These are phyloP conservation scores for Endomychus coccineus DNA, from an alignment of 2,888 invertebrate species.

Conservation along the genomic window DNA sequence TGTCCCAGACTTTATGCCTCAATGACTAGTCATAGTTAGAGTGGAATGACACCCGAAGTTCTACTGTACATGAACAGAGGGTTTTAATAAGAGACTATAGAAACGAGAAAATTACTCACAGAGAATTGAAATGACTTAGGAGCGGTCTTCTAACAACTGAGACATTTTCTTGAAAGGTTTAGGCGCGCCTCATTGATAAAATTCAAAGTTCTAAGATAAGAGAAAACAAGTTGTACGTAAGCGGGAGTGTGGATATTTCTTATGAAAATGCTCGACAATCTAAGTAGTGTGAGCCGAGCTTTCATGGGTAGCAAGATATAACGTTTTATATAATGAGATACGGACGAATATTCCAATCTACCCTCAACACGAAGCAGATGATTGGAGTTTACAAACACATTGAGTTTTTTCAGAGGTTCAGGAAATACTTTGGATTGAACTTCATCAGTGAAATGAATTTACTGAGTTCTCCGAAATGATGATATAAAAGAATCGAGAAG, in stretches of 20 bases:
- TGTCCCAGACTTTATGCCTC: slow-evolving; percentile 1
- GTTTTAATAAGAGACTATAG: slow-evolving; percentile 1
- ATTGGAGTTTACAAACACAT: neutral
- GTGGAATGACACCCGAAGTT: slow-evolving; percentile 1
- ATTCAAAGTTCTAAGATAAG: slow-evolving; percentile 1
- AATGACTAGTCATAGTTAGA: neutral
- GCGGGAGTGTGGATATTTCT: neutral
- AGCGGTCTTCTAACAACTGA: neutral
- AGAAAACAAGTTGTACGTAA: neutral
- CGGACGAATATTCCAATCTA: neutral
- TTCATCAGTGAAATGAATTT: neutral
- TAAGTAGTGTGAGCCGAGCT: neutral
- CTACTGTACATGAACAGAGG: neutral
- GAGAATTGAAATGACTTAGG: slow-evolving; percentile 3
- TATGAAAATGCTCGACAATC: neutral
- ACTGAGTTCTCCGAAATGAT: neutral
- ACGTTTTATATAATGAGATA: neutral
- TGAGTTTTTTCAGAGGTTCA: neutral
- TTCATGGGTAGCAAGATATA: neutral
- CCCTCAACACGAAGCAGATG: neutral
- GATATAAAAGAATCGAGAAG: neutral
- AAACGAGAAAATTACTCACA: slow-evolving; percentile 1
- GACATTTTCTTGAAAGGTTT: slow-evolving; percentile 2
- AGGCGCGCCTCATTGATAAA: slow-evolving; percentile 1
- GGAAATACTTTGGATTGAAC: slow-evolving; percentile 2